Base-by-base conservation (phyloP, 2,113 vertebrate species). In the Aplodontia rufa region DNA sequence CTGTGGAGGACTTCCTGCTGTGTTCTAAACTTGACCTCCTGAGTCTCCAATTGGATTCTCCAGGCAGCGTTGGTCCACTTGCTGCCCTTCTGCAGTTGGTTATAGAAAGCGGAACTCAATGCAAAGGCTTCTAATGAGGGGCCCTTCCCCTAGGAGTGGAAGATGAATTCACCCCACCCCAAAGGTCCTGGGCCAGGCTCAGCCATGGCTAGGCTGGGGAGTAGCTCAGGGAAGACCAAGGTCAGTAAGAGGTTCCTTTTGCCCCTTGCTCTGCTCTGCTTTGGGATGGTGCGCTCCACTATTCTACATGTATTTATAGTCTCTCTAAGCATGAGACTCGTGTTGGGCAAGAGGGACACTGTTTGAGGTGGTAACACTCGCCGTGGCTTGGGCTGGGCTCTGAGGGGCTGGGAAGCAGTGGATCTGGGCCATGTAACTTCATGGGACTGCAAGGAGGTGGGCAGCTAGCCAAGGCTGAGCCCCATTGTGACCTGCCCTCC, bases 31-130 rank as follows among this genome's bases (percentile, higher is more conserved):
- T 26, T 60, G 80, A 26, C 58, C 28, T 62, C 51, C 40, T 11
- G 81, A 49, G 64, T 22, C 3, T 26, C 66, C 53, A n/a, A 6
- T 68, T n/a, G 35, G n/a, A 20, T 75, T 20, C 35, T 24, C 11
- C 13, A 28, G 47, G 28, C 19, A 2, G 14, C 1, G n/a, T n/a
- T 64, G 2, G 3, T 19, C 69, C n/a, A 26, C 1, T 11, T 2
- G 2, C 79, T 49, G 24, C 45, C 40, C 26, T 37, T 14, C 80
- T 26, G 64, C 64, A 68, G 35, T n/a, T 66, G 64, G 62, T 5
- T 32, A 10, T 6, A 53, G 62, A 28, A 4, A 64, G 37, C 53
- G 37, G 68, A 53, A 74, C 85, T 35, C 51, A 45, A 19, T 26
- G 42, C 85, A 62, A 62, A 35, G 32, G 22, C 42, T 76, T 3